Evolutionary conservation across 2,888 invertebrate genomes (phyloP), one percentile per base, ranked within the genome.

Genomic region (Spisula solida): DNA sequence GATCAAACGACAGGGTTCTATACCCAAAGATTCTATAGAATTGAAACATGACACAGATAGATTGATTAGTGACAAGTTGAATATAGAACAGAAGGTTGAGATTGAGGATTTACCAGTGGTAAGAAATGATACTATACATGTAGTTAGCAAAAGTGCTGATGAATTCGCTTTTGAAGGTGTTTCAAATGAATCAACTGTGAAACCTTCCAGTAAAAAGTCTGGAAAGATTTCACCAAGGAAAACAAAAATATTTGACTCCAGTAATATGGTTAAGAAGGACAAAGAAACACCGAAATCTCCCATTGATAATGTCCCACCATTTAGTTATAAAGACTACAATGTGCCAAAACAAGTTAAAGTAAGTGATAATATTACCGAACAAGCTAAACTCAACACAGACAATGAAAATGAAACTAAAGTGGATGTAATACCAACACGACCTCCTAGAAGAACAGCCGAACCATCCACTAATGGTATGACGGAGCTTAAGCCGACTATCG

Each of bases 201-300:
- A 86, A 81, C 85, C 81, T 47, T 86, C 88, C 51, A 81, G 47
- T 41, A 92, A 86, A 88, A 89, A 86, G 25, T 70, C 84, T 51
- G 89, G 88, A 16, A 92, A 89, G 75, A 82, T 84, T 34, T 92
- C 92, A 41, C 93, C 93, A 18, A 84, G 88, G 41, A 88, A 92
- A 81, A 94, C 92, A 81, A 90, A 93, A 82, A 87, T 94, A 83
- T 94, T 94, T 91, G 94, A 94, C 87, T 94, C 94, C 29, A 85
- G 88, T 91, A 90, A 87, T 34, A 92, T 89, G 20, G 83, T 90
- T 31, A 91, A 92, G 81, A 87, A 84, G 41, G 81, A 90, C 29
- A 83, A 86, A 56, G 83, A 87, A 20, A 75, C 89, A 18, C 89
- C 90, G 20, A 87, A 78, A 34, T 51, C 55, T 41, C 25, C 34